Evolutionary conservation across 2,113 vertebrate species (phyloP), one percentile per base, ranked within the genome.

Genomic region (Entomyzon cyanotis): DNA sequence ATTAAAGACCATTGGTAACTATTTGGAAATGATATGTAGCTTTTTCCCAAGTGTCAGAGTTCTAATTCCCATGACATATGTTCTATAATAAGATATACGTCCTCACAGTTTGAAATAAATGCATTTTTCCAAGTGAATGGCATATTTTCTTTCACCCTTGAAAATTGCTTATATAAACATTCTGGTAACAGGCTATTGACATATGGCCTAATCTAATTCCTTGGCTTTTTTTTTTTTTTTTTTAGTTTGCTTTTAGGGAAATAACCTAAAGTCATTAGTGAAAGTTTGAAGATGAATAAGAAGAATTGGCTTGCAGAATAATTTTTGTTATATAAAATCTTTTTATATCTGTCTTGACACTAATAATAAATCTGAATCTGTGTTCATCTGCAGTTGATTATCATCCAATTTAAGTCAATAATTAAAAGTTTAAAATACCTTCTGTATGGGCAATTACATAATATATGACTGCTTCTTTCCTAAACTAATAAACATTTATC

Each of bases 101-200:
- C 68, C 55, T 90, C 76, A 74, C 25, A 85, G 67, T 92, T 92
- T 80, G 75, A 92, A 94, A 92, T 89, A 80, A 84, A 84, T 74
- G 7, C 33, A 70, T 85, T 94, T 96, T 95, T 89, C 50, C 0
- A 3, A 88, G 41, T 92, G 83, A 97, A 87, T 89, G 83, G 42
- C 86, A 90, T 93, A 90, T 92, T 96, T 96, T 94, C 63, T 94
- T 93, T 81, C 70, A 91, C 81, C 41, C 62, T 95, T 87, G 73
- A 84, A 94, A 94, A 89, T 15, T 93, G 63, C 55, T 89, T 91
- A 73, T 69, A 80, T 85, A 93, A 95, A 95, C 91, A 94, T 91
- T 94, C 81, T 91, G 86, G 65, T 91, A 94, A 75, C 76, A 90
- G 71, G 64, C 37, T 96, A 84, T 47, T 93, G 89, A 85, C 88